Conservation (phyloP, 2,888 invertebrate genomes). For the Drosophila subquinaria region DNA sequence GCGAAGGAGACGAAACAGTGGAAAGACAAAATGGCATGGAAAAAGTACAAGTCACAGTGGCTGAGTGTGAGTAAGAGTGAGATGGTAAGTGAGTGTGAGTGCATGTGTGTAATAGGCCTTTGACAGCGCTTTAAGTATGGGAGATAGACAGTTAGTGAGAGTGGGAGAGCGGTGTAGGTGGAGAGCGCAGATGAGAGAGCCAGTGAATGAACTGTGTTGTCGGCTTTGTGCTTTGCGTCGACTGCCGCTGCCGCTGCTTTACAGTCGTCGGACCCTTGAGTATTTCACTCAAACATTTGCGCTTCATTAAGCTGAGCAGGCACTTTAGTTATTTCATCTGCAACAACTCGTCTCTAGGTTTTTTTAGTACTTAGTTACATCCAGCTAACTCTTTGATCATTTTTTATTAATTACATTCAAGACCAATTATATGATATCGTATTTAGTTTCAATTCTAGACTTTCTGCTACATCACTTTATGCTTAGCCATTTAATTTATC, state of each 20-base stretch:
- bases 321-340: slow-evolving; percentile 30
- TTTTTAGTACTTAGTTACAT: slow-evolving; percentile 1
- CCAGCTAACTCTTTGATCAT: background rate
- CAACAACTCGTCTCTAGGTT: background rate
- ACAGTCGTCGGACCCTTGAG: slow-evolving; percentile 29
- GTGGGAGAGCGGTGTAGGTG: background rate
- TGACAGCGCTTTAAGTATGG: slow-evolving; percentile 5
- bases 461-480: too few species aligned
- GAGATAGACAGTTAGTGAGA: background rate
- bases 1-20: background rate
- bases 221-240: slow-evolving; percentile 37
- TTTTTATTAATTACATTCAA: background rate
- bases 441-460: too few species aligned
- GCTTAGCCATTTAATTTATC: too few species aligned
- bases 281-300: slow-evolving; percentile 33
- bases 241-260: slow-evolving; percentile 32
- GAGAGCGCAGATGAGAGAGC: background rate
- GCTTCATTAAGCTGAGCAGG: slow-evolving; percentile 35
- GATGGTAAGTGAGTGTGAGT: slow-evolving; percentile 34
- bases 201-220: slow-evolving; percentile 52
- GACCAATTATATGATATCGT: background rate
- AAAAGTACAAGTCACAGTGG: slow-evolving; percentile 59
- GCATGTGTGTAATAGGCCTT: slow-evolving; percentile 54
- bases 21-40: slow-evolving; percentile 60
- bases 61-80: slow-evolving; percentile 3